phyloP scores from a whole-genome alignment of 2,113 vertebrate genomes.

The Poeciliopsis turrubarensis region DNA sequence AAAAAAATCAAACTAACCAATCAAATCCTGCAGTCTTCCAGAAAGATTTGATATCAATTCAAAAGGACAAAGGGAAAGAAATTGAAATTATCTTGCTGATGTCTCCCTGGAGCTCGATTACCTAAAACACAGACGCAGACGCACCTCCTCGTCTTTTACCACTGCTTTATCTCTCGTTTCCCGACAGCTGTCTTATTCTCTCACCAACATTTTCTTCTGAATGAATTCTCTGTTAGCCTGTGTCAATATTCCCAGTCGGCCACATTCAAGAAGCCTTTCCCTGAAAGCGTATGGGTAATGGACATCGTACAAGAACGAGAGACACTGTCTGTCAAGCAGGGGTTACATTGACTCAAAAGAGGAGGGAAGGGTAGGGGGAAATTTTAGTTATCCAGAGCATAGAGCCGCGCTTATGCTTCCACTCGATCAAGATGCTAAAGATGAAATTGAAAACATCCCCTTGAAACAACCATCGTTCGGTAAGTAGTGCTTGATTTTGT shows the following conservation, averaged over 20 bases:
- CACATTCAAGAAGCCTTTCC: not conserved
- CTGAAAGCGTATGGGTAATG: conserved; percentile 15
- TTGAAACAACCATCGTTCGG: conserved; percentile 60
- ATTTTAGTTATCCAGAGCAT: conserved; percentile 1
- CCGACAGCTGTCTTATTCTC: conserved; percentile 25
- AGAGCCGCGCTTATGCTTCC: not conserved
- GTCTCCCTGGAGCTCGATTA: conserved; percentile 57
- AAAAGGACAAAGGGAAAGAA: conserved; percentile 20
- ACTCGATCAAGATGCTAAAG: conserved; percentile 18
- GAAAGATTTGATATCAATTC: not conserved
- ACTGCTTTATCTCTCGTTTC: conserved; percentile 18
- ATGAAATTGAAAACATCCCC: conserved; percentile 18
- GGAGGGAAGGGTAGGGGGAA: conserved; percentile 1
- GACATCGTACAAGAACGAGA: conserved; percentile 5
- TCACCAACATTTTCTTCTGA: not conserved
- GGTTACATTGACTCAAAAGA: conserved; percentile 26
- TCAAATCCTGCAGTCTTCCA: not conserved
- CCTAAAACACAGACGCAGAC: conserved; percentile 18
- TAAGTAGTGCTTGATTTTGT: conserved; percentile 61
- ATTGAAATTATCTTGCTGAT: conserved; percentile 63
- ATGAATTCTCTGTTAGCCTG: not conserved
- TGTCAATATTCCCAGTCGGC: conserved; percentile 12
- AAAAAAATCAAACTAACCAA: too few species aligned
- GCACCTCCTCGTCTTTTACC: conserved; percentile 9
- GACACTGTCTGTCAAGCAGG: conserved; percentile 15